These are phyloP conservation scores for Acanthosoma haemorrhoidale DNA, from an alignment of 2,888 invertebrate species.

Conservation along the genomic window DNA sequence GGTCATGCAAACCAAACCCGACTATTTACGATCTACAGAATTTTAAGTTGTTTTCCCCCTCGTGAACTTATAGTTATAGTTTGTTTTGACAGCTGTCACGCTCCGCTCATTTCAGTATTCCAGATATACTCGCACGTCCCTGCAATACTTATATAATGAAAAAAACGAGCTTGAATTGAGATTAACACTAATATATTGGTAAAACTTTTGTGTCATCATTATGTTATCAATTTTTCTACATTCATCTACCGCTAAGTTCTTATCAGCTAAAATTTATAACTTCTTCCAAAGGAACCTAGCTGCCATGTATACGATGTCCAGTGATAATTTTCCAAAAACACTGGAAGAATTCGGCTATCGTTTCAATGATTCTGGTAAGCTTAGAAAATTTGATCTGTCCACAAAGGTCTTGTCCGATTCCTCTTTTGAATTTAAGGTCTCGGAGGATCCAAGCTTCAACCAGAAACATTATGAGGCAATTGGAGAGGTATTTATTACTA, in stretches of 20 bases:
- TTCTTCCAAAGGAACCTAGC: neutral
- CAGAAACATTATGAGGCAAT: slow-evolving; percentile 67
- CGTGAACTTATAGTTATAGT: neutral
- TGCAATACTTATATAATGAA: too few species aligned
- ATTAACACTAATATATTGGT: neutral
- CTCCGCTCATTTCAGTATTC: neutral
- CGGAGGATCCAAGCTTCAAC: slow-evolving; percentile 57
- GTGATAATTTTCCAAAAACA: slow-evolving; percentile 36
- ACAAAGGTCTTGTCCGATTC: slow-evolving; percentile 52
- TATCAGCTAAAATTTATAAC: neutral
- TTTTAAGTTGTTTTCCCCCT: neutral
- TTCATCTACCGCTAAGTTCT: neutral
- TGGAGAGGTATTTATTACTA: slow-evolving; percentile 57
- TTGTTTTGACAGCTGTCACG: neutral
- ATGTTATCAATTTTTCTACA: neutral
- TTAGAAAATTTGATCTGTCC: slow-evolving; percentile 55
- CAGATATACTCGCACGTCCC: too few species aligned
- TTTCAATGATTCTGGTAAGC: slow-evolving; percentile 59
- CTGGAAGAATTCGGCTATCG: slow-evolving; percentile 54
- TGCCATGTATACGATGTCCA: neutral
- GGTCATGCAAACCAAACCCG: neutral
- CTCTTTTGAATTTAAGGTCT: slow-evolving; percentile 61
- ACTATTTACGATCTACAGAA: neutral
- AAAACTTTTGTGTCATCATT: neutral
- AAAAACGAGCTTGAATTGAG: neutral